Percentiles rank a stretch among this genome's conserved stretches.
Conservation (phyloP, 2,113 vertebrate genomes). For the Pholis gunnellus region DNA sequence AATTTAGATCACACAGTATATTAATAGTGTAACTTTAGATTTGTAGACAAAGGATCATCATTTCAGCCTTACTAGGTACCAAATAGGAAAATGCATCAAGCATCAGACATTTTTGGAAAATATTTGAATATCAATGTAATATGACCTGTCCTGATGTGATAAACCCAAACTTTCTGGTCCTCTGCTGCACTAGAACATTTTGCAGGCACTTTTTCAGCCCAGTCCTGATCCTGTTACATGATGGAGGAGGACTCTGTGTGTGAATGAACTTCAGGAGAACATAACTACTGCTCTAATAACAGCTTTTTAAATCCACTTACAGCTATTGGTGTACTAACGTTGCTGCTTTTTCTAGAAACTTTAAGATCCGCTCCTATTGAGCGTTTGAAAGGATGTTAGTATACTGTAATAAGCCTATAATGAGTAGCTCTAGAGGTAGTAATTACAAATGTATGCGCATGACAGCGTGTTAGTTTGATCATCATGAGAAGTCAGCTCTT, state of each 20-base stretch:
- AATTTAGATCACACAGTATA: not conserved
- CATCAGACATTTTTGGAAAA: not conserved
- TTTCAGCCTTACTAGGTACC: not conserved
- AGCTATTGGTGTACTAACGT: slow-evolving; percentile 21
- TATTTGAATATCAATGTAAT: not conserved
- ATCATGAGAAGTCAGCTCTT: slow-evolving; percentile 49
- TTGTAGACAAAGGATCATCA: not conserved
- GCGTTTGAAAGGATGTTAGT: slow-evolving; percentile 35
- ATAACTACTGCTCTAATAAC: slow-evolving; percentile 26
- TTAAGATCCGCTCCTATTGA: slow-evolving; percentile 31
- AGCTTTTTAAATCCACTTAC: slow-evolving; percentile 39
- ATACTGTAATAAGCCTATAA: slow-evolving; percentile 38
- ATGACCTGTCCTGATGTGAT: not conserved
- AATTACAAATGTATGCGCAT: slow-evolving; percentile 74
- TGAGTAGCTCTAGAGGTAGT: slow-evolving; percentile 79
- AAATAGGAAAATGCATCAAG: not conserved
- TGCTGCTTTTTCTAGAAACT: slow-evolving; percentile 37
- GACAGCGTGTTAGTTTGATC: slow-evolving; percentile 49
- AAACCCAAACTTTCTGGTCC: not conserved
- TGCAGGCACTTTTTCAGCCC: not conserved
- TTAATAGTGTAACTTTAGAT: not conserved
- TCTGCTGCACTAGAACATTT: slow-evolving; percentile 8
- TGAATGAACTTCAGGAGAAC: slow-evolving; percentile 15
- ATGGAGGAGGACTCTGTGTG: slow-evolving; percentile 20
- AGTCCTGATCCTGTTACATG: slow-evolving; percentile 23